These are phyloP conservation scores for Arvicanthis niloticus DNA, from an alignment of 2,113 vertebrate genomes.

Conservation along the genomic window DNA sequence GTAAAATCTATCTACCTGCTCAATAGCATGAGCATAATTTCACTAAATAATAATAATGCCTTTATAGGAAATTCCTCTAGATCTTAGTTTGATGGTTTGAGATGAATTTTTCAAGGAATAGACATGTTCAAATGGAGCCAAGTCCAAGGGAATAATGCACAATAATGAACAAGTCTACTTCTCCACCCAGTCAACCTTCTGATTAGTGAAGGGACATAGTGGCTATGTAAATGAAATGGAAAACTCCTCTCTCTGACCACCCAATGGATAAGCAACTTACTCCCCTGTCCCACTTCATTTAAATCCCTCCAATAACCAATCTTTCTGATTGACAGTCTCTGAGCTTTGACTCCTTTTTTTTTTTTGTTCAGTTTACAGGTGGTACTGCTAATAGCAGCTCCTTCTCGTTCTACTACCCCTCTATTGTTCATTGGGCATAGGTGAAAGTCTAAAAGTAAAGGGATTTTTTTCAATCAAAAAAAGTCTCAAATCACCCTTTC, in stretches of 20 bases:
- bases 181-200: not conserved
- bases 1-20: not conserved
- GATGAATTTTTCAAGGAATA: not conserved
- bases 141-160: not conserved
- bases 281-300: fast-evolving
- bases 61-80: not conserved
- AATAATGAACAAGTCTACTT: not conserved
- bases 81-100: too few species aligned
- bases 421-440: not conserved
- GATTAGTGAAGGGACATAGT: fast-evolving
- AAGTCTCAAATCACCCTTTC: not conserved
- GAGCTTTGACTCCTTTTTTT: not conserved
- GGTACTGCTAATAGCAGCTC: not conserved
- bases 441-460: not conserved
- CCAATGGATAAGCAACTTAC: not conserved
- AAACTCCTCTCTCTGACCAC: not conserved
- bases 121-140: not conserved
- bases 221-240: not conserved
- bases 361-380: fast-evolving
- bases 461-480: not conserved
- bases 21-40: not conserved
- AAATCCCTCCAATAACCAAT: not conserved
- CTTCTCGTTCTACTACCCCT: fast-evolving
- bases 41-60: not conserved
- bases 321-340: too few species aligned